Percentiles rank a stretch among this genome's conserved stretches.
These are phyloP conservation scores for Istiophorus platypterus DNA, from an alignment of 2,113 vertebrate species.

Conservation along the genomic window DNA sequence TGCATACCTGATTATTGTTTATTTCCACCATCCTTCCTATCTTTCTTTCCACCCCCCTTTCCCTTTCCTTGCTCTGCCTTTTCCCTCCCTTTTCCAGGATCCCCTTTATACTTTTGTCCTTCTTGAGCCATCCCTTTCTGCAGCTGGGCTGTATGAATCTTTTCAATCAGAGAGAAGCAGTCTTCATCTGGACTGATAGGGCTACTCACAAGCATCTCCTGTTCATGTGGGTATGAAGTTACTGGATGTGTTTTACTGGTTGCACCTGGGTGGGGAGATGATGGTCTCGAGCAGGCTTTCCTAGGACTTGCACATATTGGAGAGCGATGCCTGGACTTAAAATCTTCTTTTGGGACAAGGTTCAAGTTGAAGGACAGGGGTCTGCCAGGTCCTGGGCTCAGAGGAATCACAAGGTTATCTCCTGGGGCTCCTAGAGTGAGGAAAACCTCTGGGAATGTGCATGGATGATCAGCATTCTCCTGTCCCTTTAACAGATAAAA, in stretches of 20 bases:
- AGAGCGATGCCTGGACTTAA: slow-evolving; percentile 38
- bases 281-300: slow-evolving; percentile 47
- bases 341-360: slow-evolving; percentile 72
- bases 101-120: slow-evolving; percentile 48
- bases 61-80: slow-evolving; percentile 63
- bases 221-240: slow-evolving; percentile 10
- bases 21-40: slow-evolving; percentile 65
- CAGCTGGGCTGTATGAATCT: slow-evolving; percentile 70
- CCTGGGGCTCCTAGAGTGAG: slow-evolving; percentile 79
- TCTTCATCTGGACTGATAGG: slow-evolving; percentile 67
- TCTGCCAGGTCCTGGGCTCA: slow-evolving; percentile 67
- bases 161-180: slow-evolving; percentile 79
- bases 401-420: slow-evolving; percentile 77
- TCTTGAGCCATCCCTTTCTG: slow-evolving; percentile 60
- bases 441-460: slow-evolving; percentile 77
- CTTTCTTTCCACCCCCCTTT: slow-evolving; percentile 70
- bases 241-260: background rate
- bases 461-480: slow-evolving; percentile 34
- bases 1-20: slow-evolving; percentile 34
- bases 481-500: slow-evolving; percentile 54
- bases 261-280: slow-evolving; percentile 59
- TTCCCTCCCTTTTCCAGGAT: slow-evolving; percentile 44
- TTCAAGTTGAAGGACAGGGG: slow-evolving; percentile 77
- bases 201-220: slow-evolving; percentile 4
- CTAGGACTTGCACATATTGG: slow-evolving; percentile 53